Base-by-base conservation (phyloP, 2,888 invertebrate genomes). In the Torymus texanus region DNA sequence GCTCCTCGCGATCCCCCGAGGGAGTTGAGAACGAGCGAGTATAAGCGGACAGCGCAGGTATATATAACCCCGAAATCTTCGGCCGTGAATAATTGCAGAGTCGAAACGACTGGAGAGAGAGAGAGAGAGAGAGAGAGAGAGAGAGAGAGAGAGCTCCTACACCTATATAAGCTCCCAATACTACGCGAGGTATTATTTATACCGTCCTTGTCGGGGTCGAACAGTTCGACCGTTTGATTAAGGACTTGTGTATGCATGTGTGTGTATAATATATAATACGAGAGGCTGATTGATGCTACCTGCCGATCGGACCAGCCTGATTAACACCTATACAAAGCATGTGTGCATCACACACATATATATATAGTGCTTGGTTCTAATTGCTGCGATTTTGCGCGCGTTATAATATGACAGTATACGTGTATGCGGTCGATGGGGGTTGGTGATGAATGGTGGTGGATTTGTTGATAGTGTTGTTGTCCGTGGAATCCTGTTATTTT, bases 251-350 rank as follows among this genome's bases (percentile, higher is more conserved):
- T 8, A 8, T 8, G 29, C 10, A 41, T 41, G 5, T 29, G 5
- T 3, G 3, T 24, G n/a, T n/a, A n/a, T n/a, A n/a, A 29, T 29
- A 29, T 29, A 29, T 29, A 29, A 29, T 29, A 29, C 18, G 16
- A 21, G 58, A 16, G 14, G 2, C 29, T 77, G 77, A 77, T 77
- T 61, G 77, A 77, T 77, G 72, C 61, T 61, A 16, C 41, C 61
- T 61, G 16, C 18, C 29, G 66, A 72, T 65, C 51, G 67, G 24
- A 5, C 1, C 13, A 4, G 21, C 4, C 56, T 71, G 71, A 77
- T 71, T 65, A 77, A 71, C 59, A 65, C 65, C 65, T 77, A 53
- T n/a, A n/a, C n/a, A n/a, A n/a, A n/a, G n/a, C n/a, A n/a, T n/a
- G n/a, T n/a, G n/a, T n/a, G n/a, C n/a, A n/a, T n/a, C n/a, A n/a